These are phyloP conservation scores for Pseudorhombus dupliciocellatus DNA, from an alignment of 2,113 vertebrate genomes.

Conservation along the genomic window DNA sequence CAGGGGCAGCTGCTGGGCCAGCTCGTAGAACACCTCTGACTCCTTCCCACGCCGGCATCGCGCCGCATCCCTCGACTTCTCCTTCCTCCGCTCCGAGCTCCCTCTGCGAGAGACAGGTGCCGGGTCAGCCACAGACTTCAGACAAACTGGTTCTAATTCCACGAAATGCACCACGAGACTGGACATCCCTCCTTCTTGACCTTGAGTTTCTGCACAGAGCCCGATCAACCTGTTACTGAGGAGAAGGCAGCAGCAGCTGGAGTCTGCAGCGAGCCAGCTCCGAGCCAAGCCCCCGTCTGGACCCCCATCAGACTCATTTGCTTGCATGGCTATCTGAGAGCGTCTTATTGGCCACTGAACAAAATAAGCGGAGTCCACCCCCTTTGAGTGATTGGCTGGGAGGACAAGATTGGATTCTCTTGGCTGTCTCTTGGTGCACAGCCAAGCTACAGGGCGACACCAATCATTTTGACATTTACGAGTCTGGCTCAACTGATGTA, in stretches of 20 bases:
- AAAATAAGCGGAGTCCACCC: constrained; percentile 39
- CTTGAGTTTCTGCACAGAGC: not conserved
- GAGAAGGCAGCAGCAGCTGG: constrained; percentile 28
- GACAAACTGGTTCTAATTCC: constrained; percentile 4
- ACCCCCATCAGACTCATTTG: constrained; percentile 35
- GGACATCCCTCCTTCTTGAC: constrained; percentile 23
- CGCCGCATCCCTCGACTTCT: constrained; percentile 95
- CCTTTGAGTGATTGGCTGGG: constrained; percentile 47
- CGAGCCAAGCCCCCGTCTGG: constrained; percentile 7
- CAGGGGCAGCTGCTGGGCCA: constrained; percentile 93
- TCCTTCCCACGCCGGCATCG: constrained; percentile 93
- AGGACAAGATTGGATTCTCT: constrained; percentile 4
- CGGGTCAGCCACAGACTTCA: constrained; percentile 23
- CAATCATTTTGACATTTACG: constrained; percentile 60
- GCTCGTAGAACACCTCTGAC: constrained; percentile 95
- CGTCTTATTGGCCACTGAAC: constrained; percentile 55
- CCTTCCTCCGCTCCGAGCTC: constrained; percentile 95
- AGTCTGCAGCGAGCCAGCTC: constrained; percentile 22
- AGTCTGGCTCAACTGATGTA: constrained; percentile 27
- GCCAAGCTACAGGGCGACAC: constrained; percentile 44
- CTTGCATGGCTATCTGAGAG: constrained; percentile 29
- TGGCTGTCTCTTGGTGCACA: constrained; percentile 33
- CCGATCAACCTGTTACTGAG: constrained; percentile 1
- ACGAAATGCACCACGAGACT: constrained; percentile 13
- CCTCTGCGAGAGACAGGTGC: constrained; percentile 80